Evolutionary conservation across 2,888 invertebrate genomes (phyloP).

Genomic region (Leptura quadrifasciata): DNA sequence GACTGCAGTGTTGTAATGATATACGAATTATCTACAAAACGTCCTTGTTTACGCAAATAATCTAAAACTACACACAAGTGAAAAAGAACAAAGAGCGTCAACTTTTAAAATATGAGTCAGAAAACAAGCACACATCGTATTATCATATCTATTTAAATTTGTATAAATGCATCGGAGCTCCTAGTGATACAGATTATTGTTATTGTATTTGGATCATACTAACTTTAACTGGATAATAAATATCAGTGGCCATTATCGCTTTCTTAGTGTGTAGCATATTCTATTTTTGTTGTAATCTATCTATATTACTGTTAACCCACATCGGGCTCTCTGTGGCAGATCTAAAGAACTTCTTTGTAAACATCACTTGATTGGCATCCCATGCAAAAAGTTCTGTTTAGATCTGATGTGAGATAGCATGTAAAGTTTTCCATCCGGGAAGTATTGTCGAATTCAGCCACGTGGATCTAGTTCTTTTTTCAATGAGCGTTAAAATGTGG

Average conservation of each 20-base stretch:
- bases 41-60: conserved; percentile 39
- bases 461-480: too few relatives aligned
- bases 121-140: not conserved
- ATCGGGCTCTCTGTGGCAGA: too few relatives aligned
- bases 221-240: not conserved
- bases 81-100: conserved; percentile 23
- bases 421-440: too few relatives aligned
- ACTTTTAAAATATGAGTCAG: conserved; percentile 28
- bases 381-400: too few relatives aligned
- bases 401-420: too few relatives aligned
- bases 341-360: too few relatives aligned
- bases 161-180: not conserved
- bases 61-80: conserved; percentile 6
- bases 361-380: too few relatives aligned
- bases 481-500: too few relatives aligned
- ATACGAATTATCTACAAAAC: conserved; percentile 39
- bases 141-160: conserved; percentile 14
- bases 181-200: not conserved
- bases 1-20: conserved; percentile 24
- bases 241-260: not conserved
- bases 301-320: too few relatives aligned
- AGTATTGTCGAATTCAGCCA: too few relatives aligned
- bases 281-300: too few relatives aligned
- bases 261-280: not conserved
- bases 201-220: not conserved